Evolutionary conservation across 2,797 vertebrate genomes (phyloP), one percentile per base, ranked within the genome.

Genomic region (Ambastaia sidthimunki): DNA sequence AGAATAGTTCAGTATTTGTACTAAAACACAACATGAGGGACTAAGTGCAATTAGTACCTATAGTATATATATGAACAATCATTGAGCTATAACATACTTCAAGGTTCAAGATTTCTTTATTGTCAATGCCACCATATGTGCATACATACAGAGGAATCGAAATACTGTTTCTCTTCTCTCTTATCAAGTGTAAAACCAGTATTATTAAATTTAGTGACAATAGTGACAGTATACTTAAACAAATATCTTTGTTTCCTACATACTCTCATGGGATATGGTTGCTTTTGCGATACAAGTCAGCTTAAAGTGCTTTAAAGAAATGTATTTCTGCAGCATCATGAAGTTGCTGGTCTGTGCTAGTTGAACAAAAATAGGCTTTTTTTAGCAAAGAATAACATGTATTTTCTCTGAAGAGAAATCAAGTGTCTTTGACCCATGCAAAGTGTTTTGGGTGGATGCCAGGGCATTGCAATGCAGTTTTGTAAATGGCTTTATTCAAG

Each of bases 181-280:
- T n/a, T n/a, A n/a, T n/a, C n/a, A n/a, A n/a, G n/a, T n/a, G n/a
- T n/a, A n/a, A n/a, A n/a, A n/a, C n/a, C n/a, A n/a, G n/a, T n/a
- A n/a, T n/a, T n/a, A n/a, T n/a, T n/a, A n/a, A n/a, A n/a, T n/a
- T n/a, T n/a, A n/a, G n/a, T n/a, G n/a, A n/a, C n/a, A n/a, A n/a
- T n/a, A n/a, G n/a, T n/a, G n/a, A n/a, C n/a, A n/a, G n/a, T n/a
- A 60, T 52, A 75, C 60, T 65, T 75, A 75, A 60, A 54, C 60
- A 75, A 75, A 75, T 75, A 65, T 44, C 60, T 54, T 75, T 75
- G 60, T 75, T 75, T 75, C 50, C 25, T 60, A 65, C 59, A 21
- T 25, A 41, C 2, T 10, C 23, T 62, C 41, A 48, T 54, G 25
- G 44, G 72, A 52, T 73, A 31, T 31, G 55, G 44, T 15, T 74